Evolutionary conservation across 2,888 invertebrate genomes (phyloP).

Genomic region (Mellilla xanthometata): DNA sequence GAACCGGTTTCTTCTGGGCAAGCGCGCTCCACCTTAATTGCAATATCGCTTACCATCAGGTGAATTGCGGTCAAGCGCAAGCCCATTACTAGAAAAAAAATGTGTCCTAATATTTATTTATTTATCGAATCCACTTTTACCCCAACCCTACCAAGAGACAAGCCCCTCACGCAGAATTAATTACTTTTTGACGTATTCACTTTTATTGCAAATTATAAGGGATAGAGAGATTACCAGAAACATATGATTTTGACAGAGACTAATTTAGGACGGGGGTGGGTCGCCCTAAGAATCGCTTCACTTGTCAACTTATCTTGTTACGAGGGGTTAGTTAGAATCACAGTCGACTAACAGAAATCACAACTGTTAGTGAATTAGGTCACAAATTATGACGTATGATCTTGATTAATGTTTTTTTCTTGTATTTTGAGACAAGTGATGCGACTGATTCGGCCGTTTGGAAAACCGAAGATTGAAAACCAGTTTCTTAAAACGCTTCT

Average conservation of each 20-base stretch:
- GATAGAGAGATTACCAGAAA: constrained; percentile 40
- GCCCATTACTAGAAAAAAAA: too few relatives aligned
- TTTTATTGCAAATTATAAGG: constrained; percentile 74
- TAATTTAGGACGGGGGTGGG: constrained; percentile 1
- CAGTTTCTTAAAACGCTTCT: too few relatives aligned
- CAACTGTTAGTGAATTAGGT: neutral
- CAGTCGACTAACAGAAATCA: neutral
- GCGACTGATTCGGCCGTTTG: too few relatives aligned
- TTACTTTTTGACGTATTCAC: constrained; percentile 77
- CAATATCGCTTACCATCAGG: too few relatives aligned
- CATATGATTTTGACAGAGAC: constrained; percentile 35
- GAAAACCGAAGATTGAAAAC: too few relatives aligned
- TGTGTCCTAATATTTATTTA: too few relatives aligned
- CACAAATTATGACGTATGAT: too few relatives aligned
- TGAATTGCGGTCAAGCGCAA: too few relatives aligned
- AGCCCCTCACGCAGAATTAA: constrained; percentile 69
- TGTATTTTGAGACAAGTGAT: too few relatives aligned
- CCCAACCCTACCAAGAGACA: constrained; percentile 55
- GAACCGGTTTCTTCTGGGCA: too few relatives aligned
- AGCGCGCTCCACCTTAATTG: too few relatives aligned
- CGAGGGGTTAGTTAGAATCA: constrained; percentile 1
- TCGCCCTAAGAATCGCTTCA: constrained; percentile 1
- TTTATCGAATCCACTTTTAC: constrained; percentile 32
- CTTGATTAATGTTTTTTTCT: too few relatives aligned
- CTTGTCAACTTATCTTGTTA: neutral